Evolutionary conservation across 2,113 vertebrate species (phyloP).

Genomic region (Phyllostomus discolor): DNA sequence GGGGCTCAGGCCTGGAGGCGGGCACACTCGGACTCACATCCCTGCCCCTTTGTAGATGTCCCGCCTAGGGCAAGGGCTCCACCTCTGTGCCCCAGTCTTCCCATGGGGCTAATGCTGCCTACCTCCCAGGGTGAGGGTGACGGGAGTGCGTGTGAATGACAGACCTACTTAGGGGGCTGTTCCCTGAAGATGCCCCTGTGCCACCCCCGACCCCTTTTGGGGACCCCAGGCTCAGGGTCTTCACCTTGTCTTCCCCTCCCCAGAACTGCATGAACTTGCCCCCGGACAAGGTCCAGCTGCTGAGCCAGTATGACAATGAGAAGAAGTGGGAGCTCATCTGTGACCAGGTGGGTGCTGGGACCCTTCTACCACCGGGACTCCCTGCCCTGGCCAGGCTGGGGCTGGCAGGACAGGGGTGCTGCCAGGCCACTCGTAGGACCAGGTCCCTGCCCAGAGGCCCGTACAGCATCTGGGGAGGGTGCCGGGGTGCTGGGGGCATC

Average conservation of each 20-base stretch:
- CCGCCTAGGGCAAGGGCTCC: background rate
- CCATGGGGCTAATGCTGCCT: background rate
- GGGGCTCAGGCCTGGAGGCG: background rate
- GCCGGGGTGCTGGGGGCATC: background rate
- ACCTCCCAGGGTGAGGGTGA: background rate
- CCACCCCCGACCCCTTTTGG: no score
- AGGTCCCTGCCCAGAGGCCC: background rate
- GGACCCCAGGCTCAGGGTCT: background rate
- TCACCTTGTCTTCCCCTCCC: background rate
- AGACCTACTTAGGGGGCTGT: background rate
- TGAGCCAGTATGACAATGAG: slow-evolving; percentile 94
- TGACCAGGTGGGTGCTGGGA: slow-evolving; percentile 62
- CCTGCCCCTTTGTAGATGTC: background rate
- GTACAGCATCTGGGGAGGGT: background rate
- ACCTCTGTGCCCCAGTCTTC: background rate
- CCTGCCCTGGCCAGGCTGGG: background rate
- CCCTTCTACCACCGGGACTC: fast-evolving
- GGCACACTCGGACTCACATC: background rate
- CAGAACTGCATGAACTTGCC: slow-evolving; percentile 97
- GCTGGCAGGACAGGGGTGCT: background rate
- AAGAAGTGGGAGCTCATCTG: slow-evolving; percentile 99
- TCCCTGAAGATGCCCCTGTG: background rate
- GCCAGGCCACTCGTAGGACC: background rate
- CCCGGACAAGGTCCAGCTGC: slow-evolving; percentile 92
- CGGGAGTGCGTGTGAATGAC: fast-evolving